phyloP scores from a whole-genome alignment of 2,113 vertebrate species.

The Rhinolophus sinicus region DNA sequence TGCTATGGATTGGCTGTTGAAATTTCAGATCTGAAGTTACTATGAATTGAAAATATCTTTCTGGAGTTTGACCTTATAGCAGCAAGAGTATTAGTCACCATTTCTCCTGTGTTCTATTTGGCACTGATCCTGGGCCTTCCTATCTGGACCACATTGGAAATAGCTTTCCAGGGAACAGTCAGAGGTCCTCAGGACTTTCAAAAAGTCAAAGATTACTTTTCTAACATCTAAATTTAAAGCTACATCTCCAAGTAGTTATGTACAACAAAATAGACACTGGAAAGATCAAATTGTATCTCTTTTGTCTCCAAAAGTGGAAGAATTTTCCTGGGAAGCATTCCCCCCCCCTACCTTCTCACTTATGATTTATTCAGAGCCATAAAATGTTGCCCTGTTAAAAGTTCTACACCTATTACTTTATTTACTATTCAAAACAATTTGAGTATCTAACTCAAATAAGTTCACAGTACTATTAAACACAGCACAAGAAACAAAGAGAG shows the following conservation, averaged over 20 bases:
- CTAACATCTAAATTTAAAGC: constrained; percentile 40
- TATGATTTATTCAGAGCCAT: not conserved
- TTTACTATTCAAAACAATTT: not conserved
- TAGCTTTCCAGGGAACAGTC: constrained; percentile 57
- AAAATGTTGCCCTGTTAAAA: not conserved
- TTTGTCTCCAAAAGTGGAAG: constrained; percentile 35
- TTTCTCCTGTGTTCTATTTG: constrained; percentile 52
- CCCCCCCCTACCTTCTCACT: not conserved
- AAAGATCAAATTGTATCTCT: constrained; percentile 31
- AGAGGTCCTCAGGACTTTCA: not conserved
- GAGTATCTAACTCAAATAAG: not conserved
- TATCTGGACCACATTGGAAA: constrained; percentile 35
- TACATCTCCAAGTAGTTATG: not conserved
- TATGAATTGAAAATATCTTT: constrained; percentile 64
- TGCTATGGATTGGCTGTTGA: not conserved
- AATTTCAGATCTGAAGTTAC: not conserved
- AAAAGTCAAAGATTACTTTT: constrained; percentile 20
- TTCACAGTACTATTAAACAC: not conserved
- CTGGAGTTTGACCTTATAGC: constrained; percentile 28
- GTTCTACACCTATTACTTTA: not conserved
- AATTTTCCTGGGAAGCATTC: not conserved
- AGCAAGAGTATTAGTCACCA: not conserved
- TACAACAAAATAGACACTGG: constrained; percentile 27
- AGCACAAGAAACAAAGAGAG: not conserved
- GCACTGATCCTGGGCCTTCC: constrained; percentile 50